These are phyloP conservation scores for Palythoa caribaeorum DNA, from an alignment of 92 coral and sea anemone species.

Conservation along the genomic window DNA sequence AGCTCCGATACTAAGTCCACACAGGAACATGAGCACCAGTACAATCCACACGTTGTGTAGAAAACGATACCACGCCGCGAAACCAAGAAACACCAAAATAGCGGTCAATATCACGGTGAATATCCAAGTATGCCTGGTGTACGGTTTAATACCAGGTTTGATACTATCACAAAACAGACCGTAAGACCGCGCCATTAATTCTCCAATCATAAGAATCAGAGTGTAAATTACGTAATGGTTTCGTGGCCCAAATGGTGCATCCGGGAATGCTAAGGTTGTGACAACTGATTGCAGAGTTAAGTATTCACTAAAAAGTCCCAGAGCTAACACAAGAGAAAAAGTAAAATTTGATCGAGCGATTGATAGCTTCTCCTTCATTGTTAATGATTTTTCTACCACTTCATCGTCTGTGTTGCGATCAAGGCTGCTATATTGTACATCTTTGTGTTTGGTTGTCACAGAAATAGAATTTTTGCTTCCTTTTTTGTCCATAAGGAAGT, in stretches of 20 bases:
- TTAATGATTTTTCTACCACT: slow-evolving; percentile 16
- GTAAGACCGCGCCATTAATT: slow-evolving; percentile 77
- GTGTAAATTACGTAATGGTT: slow-evolving; percentile 78
- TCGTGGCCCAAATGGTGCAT: slow-evolving; percentile 77
- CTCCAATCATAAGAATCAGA: slow-evolving; percentile 73
- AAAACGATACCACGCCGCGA: slow-evolving; percentile 80
- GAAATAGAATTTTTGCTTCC: not conserved
- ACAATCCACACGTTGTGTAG: slow-evolving; percentile 74
- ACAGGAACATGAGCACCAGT: slow-evolving; percentile 55
- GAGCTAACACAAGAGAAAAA: slow-evolving; percentile 50
- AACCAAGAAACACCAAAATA: slow-evolving; percentile 56
- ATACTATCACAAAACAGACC: slow-evolving; percentile 31
- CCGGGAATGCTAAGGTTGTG: slow-evolving; percentile 72
- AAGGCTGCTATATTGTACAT: slow-evolving; percentile 48
- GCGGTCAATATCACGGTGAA: slow-evolving; percentile 61
- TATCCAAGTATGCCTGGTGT: slow-evolving; percentile 73
- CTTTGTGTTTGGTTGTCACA: slow-evolving; percentile 17
- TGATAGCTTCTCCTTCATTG: slow-evolving; percentile 61
- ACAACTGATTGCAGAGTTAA: slow-evolving; percentile 76
- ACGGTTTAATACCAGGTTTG: slow-evolving; percentile 32
- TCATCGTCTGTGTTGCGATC: slow-evolving; percentile 18
- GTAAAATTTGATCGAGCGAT: slow-evolving; percentile 50
- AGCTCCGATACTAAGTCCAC: slow-evolving; percentile 73
- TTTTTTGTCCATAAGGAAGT: slow-evolving; percentile 58
- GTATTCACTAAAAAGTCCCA: slow-evolving; percentile 74